These are phyloP conservation scores for Plebejus anna DNA, from an alignment of 2,888 invertebrate genomes.

Conservation along the genomic window DNA sequence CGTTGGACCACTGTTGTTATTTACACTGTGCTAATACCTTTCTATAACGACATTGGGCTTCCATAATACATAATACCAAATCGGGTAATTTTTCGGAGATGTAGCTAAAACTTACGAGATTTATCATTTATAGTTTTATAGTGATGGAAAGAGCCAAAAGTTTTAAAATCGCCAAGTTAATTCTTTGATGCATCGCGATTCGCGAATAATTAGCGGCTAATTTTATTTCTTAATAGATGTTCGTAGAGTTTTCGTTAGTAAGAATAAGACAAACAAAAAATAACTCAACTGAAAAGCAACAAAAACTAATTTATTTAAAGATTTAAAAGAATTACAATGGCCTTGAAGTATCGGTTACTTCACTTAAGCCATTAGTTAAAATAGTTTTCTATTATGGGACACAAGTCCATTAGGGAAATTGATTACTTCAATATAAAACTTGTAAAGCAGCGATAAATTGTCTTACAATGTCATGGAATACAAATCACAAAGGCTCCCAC, in stretches of 20 bases:
- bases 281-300: neutral
- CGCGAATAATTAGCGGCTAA: neutral
- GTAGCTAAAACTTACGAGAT: no score
- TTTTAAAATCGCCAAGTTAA: neutral
- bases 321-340: neutral
- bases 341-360: slow-evolving; percentile 1
- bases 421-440: neutral
- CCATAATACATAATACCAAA: no score
- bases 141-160: no score
- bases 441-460: neutral
- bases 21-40: no score
- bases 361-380: slow-evolving; percentile 2
- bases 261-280: neutral
- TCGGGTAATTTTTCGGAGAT: no score
- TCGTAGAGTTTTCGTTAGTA: neutral
- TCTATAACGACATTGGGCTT: no score
- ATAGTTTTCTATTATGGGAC: slow-evolving; percentile 11
- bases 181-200: neutral
- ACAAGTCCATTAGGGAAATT: neutral
- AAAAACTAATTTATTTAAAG: neutral
- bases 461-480: neutral
- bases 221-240: neutral
- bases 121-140: no score
- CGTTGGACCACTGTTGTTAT: no score
- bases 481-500: neutral